phyloP scores from a whole-genome alignment of 2,797 vertebrate genomes.

The Pantherophis alleghaniensis region DNA sequence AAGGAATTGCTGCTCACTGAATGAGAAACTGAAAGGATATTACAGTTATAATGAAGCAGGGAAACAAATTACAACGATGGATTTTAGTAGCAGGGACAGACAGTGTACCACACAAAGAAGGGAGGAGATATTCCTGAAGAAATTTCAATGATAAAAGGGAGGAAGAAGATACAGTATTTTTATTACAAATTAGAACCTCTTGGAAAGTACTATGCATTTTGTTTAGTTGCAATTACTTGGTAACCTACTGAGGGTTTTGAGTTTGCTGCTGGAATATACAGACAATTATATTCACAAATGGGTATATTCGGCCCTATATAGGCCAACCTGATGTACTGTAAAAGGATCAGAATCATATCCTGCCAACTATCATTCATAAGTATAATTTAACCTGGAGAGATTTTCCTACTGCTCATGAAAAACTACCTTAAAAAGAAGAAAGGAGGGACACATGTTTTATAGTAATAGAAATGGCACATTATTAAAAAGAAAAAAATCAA shows the following conservation, averaged over 20 bases:
- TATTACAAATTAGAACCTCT: not conserved
- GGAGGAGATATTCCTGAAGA: not conserved
- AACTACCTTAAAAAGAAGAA: not conserved
- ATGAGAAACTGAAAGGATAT: not conserved
- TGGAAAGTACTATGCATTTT: not conserved
- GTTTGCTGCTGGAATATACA: not conserved
- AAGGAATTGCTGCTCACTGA: not conserved
- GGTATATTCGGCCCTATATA: not conserved
- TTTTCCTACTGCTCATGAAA: not conserved
- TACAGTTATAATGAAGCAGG: not conserved
- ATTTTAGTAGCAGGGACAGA: not conserved
- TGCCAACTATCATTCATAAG: not conserved
- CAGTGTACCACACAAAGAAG: not conserved
- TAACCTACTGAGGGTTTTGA: not conserved
- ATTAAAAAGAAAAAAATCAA: not conserved
- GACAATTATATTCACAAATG: not conserved
- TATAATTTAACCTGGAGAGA: not conserved
- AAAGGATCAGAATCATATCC: not conserved
- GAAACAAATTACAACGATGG: not conserved
- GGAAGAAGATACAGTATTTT: not conserved
- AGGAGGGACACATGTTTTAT: not conserved
- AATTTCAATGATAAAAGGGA: not conserved
- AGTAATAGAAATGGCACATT: not conserved
- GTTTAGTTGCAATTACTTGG: not conserved
- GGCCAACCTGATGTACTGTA: not conserved